A percentile compares a stretch with the other conserved stretches of the same genome.
Evolutionary conservation across 2,797 vertebrate genomes (phyloP).

Genomic region (Chloroceryle amazona): DNA sequence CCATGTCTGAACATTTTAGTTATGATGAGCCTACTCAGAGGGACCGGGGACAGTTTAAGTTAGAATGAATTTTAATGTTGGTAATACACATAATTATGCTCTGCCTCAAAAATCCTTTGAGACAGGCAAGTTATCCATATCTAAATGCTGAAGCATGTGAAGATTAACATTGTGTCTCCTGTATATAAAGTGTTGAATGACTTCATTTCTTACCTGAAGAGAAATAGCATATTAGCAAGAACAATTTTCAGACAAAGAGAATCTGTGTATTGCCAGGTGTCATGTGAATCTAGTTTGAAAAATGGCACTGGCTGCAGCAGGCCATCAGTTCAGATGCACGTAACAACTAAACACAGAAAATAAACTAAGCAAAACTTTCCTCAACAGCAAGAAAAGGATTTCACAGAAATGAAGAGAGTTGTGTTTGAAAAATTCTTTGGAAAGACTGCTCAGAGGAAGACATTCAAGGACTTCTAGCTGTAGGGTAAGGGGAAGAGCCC

Average conservation of each 20-base stretch:
- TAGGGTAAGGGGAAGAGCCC: background rate
- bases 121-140: background rate
- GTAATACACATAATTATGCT: background rate
- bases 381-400: background rate
- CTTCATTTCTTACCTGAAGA: background rate
- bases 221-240: background rate
- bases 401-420: background rate
- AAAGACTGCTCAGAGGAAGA: background rate
- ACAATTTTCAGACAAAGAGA: background rate
- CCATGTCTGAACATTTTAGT: background rate
- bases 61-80: background rate
- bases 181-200: background rate
- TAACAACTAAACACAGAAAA: background rate
- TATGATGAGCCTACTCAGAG: background rate
- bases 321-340: background rate
- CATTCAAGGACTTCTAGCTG: background rate
- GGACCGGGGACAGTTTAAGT: background rate
- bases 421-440: background rate
- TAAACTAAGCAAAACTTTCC: background rate
- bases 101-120: background rate
- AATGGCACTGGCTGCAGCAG: background rate
- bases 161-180: background rate
- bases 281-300: background rate
- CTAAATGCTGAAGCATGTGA: background rate
- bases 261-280: background rate